Evolutionary conservation across 2,113 vertebrate species (phyloP).

Genomic region (Sapayoa aenigma): DNA sequence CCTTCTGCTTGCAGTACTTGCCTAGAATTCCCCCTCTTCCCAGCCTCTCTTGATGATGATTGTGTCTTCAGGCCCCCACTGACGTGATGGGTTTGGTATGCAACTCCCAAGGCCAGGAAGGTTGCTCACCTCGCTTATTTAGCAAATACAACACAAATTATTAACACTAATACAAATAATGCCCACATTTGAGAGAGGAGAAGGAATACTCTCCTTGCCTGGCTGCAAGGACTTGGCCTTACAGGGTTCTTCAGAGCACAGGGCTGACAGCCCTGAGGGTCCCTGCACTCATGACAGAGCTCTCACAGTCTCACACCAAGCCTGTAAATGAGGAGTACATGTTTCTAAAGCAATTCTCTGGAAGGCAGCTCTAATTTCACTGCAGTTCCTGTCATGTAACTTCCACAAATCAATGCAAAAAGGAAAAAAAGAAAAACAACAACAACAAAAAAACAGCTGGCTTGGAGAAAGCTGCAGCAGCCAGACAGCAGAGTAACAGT

Average conservation of each 20-base stretch:
- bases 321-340: not conserved
- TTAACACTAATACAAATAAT: conserved; percentile 56
- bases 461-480: not conserved
- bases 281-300: not conserved
- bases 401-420: conserved; percentile 1
- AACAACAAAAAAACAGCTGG: not conserved
- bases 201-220: not conserved
- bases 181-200: not conserved
- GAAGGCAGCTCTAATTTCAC: not conserved
- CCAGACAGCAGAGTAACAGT: not conserved
- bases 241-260: fast-evolving
- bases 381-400: not conserved
- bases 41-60: not conserved
- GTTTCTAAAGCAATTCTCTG: not conserved
- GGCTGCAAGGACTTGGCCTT: not conserved
- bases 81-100: not conserved
- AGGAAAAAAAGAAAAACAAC: no score
- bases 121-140: not conserved
- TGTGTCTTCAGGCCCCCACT: not conserved
- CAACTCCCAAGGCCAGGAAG: conserved; percentile 11
- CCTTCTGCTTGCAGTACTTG: not conserved
- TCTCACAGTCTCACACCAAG: not conserved
- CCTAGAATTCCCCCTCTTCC: not conserved
- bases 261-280: not conserved
- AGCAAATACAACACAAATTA: conserved; percentile 33